Percentiles rank a stretch among this genome's conserved stretches.
Conservation (phyloP, 2,797 vertebrate genomes). For the Chelmon rostratus region DNA sequence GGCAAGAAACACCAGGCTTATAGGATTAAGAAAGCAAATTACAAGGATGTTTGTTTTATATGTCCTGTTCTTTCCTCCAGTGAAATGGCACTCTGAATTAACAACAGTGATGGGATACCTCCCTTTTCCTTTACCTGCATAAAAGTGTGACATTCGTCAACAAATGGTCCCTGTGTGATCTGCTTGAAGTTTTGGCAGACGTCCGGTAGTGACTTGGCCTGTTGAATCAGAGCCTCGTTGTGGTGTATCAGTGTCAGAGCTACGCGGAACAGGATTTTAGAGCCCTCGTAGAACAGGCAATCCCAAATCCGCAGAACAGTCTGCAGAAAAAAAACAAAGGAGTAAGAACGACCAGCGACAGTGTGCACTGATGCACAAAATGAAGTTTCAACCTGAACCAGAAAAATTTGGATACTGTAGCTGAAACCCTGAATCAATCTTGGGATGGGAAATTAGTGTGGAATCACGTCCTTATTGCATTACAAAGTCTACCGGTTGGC, state of each 20-base stretch:
- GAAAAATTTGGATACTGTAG: not conserved
- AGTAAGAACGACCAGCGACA: not conserved
- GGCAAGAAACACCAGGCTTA: conserved; percentile 32
- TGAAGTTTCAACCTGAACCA: not conserved
- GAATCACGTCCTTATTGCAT: not conserved
- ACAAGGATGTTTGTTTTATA: not conserved
- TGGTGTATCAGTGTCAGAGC: conserved; percentile 94
- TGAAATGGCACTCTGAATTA: not conserved
- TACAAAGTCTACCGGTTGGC: not conserved
- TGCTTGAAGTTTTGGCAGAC: conserved; percentile 93
- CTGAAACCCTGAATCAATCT: not conserved
- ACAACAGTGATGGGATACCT: not conserved
- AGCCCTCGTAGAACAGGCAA: conserved; percentile 96
- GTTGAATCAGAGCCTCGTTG: conserved; percentile 89
- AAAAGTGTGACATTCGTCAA: conserved; percentile 93
- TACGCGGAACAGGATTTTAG: conserved; percentile 96
- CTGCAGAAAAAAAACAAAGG: conserved; percentile 76
- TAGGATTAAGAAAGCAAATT: conserved; percentile 30
- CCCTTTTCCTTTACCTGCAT: conserved; percentile 89
- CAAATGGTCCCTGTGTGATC: conserved; percentile 89
- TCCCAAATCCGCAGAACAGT: conserved; percentile 98
- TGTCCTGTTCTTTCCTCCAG: not conserved
- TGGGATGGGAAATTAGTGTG: not conserved
- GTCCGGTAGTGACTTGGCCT: conserved; percentile 90
- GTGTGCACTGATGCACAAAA: not conserved